Evolutionary conservation across 2,888 invertebrate species (phyloP).

Genomic region (Yponomeuta plumbellus): DNA sequence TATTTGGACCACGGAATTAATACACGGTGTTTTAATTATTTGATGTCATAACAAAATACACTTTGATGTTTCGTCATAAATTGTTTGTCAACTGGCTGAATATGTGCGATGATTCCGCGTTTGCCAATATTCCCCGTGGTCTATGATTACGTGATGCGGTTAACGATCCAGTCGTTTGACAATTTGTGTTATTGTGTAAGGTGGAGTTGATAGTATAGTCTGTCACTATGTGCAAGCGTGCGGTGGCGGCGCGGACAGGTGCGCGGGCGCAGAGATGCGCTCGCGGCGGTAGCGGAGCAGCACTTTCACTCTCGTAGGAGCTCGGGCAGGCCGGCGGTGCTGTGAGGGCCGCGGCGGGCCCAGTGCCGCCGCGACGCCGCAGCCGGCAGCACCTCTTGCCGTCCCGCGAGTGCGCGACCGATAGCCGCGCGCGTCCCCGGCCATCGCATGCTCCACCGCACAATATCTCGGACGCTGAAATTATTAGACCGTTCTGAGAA

Average conservation of each 20-base stretch:
- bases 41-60: conserved; percentile 22
- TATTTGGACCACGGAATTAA: not conserved
- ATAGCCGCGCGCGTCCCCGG: conserved; percentile 25
- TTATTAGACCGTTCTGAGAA: conserved; percentile 49
- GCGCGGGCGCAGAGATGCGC: conserved; percentile 43
- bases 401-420: not conserved
- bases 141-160: conserved; percentile 1
- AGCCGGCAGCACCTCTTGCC: conserved; percentile 42
- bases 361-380: conserved; percentile 55
- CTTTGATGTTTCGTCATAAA: conserved; percentile 19
- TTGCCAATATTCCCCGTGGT: conserved; percentile 8
- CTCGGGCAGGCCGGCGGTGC: conserved; percentile 39
- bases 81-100: conserved; percentile 18
- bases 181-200: not conserved
- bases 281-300: not conserved
- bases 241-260: conserved; percentile 8
- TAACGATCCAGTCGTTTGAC: not conserved
- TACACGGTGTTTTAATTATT: conserved; percentile 12
- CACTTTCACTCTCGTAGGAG: conserved; percentile 63
- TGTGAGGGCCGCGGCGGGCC: conserved; percentile 36
- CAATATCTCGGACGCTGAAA: conserved; percentile 49
- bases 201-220: conserved; percentile 4
- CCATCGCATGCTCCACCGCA: conserved; percentile 40
- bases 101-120: conserved; percentile 8
- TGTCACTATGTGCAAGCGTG: conserved; percentile 3